phyloP scores from a whole-genome alignment of 2,113 vertebrate species.

The Mormyrus iriodes region DNA sequence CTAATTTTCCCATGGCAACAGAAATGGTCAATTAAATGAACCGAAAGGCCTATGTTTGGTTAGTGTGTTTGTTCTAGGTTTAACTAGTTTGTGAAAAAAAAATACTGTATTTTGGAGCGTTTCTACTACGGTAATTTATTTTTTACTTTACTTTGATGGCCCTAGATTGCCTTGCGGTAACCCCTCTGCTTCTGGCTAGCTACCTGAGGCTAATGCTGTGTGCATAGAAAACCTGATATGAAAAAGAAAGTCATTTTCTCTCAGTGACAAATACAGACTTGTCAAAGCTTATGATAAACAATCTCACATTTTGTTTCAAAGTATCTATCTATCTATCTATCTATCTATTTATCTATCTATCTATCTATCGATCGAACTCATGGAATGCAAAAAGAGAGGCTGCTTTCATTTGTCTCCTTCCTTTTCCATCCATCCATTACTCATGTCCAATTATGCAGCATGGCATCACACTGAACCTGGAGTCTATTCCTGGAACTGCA shows the following conservation, averaged over 20 bases:
- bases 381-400: not conserved
- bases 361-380: not conserved
- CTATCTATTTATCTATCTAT: not conserved
- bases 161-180: too few species aligned
- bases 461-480: not conserved
- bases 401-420: not conserved
- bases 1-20: not conserved
- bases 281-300: too few species aligned
- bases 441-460: not conserved
- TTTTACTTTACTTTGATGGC: too few species aligned
- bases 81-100: not conserved
- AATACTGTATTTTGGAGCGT: not conserved
- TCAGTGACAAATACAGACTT: too few species aligned
- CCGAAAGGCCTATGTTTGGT: not conserved
- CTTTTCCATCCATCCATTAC: not conserved
- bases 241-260: too few species aligned
- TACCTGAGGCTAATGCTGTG: too few species aligned
- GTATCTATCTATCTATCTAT: not conserved
- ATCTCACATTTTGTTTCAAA: not conserved
- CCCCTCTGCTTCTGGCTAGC: too few species aligned
- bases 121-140: too few species aligned
- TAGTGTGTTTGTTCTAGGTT: not conserved
- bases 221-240: too few species aligned
- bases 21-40: not conserved
- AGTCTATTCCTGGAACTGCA: not conserved